These are phyloP conservation scores for Brachypteracias leptosomus DNA, from an alignment of 2,113 vertebrate genomes.

Conservation along the genomic window DNA sequence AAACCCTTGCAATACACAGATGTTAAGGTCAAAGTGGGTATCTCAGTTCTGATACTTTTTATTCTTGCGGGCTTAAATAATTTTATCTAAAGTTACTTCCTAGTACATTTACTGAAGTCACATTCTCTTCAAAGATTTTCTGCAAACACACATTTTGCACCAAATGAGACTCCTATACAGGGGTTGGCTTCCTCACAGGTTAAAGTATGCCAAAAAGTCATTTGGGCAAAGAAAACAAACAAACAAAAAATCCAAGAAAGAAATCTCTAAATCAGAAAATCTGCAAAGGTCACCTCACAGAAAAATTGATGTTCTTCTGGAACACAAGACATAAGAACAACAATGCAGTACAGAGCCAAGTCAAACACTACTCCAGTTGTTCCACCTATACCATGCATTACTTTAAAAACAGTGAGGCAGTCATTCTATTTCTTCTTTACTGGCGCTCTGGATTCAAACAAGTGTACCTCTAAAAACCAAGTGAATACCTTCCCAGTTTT, in stretches of 20 bases:
- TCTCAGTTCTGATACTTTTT: background rate
- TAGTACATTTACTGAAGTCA: background rate
- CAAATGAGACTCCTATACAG: background rate
- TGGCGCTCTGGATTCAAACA: background rate
- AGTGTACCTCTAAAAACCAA: background rate
- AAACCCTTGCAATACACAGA: background rate
- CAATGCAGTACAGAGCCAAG: background rate
- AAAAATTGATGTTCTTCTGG: background rate
- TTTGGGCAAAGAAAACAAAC: background rate
- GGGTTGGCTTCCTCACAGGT: background rate
- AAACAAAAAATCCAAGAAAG: background rate
- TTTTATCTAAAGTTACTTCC: background rate
- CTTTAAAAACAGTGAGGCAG: background rate
- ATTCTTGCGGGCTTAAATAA: background rate
- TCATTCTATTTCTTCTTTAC: background rate
- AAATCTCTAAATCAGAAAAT: background rate
- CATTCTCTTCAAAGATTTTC: background rate
- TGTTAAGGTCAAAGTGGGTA: background rate
- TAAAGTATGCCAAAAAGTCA: background rate
- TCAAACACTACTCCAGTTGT: background rate
- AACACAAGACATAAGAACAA: background rate
- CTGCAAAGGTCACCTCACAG: background rate
- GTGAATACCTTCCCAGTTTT: background rate
- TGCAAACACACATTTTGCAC: background rate
- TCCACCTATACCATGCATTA: background rate